Evolutionary conservation across 1,140 invertebrate genomes (phyloP), one percentile per base, ranked within the genome.

Genomic region (Zaprionus taronus): DNA sequence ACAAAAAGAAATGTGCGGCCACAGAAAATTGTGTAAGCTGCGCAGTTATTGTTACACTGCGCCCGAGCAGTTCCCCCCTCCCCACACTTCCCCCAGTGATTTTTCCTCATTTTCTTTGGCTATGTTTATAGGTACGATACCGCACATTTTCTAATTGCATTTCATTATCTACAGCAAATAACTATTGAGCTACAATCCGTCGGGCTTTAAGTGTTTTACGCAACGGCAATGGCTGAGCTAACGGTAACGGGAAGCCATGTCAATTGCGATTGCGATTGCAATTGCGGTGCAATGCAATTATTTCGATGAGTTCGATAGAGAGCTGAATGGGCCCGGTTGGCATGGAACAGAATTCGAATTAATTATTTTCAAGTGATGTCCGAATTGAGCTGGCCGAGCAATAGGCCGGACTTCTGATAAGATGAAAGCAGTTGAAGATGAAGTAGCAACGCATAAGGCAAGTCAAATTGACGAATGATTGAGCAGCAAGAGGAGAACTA

Each of bases 151-250:
- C 81, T 87, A 89, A 87, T 87, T 87, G 83, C 84, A 89, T 87
- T 87, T 84, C 84, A 83, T 87, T 87, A 87, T 84, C 84, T 79
- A 74, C 80, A 72, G 61, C 71, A 85, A 87, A 83, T 77, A 83
- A 83, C 77, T 77, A 47, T 60, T 49, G 53, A 58, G 55, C 44
- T 31, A 26, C 36, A 36, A 20, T 36, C 41, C 41, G n/a, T 9
- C 41, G 41, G 55, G 20, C 55, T 58, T 38, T 26, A 61, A 62
- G 44, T 68, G 61, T 53, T 70, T 38, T 49, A 71, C 62, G 53
- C 53, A 51, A 51, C 4, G 38, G 64, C 64, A 34, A 24, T 22
- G 47, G 11, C 47, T 12, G 12, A 51, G 7, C 20, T 14, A 49
- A 22, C 47, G 47, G 47, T 51, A 51, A 51, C 47, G 47, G 22